Conservation (phyloP, 64 coral and sea anemone genomes). For the Pocillopora damicornis region DNA sequence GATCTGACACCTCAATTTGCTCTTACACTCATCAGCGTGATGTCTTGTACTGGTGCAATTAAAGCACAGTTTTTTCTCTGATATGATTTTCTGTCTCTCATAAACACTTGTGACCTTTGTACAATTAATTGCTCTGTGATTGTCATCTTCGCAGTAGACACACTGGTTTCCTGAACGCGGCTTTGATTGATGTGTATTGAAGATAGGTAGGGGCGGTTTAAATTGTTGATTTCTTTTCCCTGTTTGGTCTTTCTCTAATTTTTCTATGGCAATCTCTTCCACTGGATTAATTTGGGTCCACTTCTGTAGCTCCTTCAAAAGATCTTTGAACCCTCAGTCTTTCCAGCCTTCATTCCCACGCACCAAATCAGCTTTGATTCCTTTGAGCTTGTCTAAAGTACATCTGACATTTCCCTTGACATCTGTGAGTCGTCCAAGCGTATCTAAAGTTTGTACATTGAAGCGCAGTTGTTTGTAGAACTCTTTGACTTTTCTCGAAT, state of each 20-base stretch:
- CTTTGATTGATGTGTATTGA: constrained; percentile 12
- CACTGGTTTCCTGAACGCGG: constrained; percentile 12
- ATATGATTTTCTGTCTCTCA: too few species aligned
- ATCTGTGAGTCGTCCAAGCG: constrained; percentile 5
- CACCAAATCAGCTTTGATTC: constrained; percentile 46
- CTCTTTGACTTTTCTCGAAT: constrained; percentile 37
- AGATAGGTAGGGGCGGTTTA: not conserved
- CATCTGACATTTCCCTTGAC: constrained; percentile 32
- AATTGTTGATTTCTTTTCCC: not conserved
- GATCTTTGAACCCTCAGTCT: constrained; percentile 11
- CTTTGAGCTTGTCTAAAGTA: constrained; percentile 12
- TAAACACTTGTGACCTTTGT: too few species aligned
- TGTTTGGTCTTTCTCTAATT: not conserved
- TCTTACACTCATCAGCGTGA: too few species aligned
- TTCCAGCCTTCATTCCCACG: constrained; percentile 35
- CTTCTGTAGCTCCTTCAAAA: not conserved
- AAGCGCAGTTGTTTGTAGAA: constrained; percentile 37
- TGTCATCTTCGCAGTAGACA: constrained; percentile 12
- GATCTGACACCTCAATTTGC: too few species aligned
- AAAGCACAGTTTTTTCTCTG: too few species aligned
- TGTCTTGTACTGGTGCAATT: too few species aligned
- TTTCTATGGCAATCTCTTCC: not conserved
- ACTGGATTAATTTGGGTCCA: constrained; percentile 4
- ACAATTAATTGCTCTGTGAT: too few species aligned
- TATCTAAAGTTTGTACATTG: constrained; percentile 33